Base-by-base conservation (phyloP, 2,797 vertebrate genomes). In the Tokudaia muenninki region DNA sequence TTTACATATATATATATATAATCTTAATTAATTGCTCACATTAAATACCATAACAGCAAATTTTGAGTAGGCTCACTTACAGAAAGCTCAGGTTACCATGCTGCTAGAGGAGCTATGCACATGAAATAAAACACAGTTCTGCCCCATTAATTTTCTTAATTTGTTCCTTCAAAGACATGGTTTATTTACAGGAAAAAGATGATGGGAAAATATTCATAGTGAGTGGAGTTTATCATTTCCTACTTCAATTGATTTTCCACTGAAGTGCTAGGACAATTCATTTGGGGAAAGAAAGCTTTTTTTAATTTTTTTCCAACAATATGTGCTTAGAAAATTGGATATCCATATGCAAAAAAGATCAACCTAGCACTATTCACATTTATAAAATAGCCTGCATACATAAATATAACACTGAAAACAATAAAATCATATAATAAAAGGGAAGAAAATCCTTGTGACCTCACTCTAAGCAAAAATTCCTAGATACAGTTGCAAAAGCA, bases 71-170 rank as follows among this genome's bases (percentile, higher is more conserved):
- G 17, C 0, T 80, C 13, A 19, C 31, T 86, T 63, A 22, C 17
- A 75, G 57, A 70, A 80, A 70, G 84, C 31, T n/a, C 34, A 77
- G 37, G 26, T 22, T 65, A 13, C 17, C 41, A 3, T 57, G 12
- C 1, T 67, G 13, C 61, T 57, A 63, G 52, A 70, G 7, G 3
- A 80, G 16, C 12, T 63, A 0, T 79, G 26, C 7, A 11, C 61
- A 41, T 75, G 9, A 44, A 21, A 82, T 26, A 87, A 37, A 87
- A 50, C 72, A 47, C 65, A 78, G 26, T 90, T 29, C 22, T 70
- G 52, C 86, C 21, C 95, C 86, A 90, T 92, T 96, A 81, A 89
- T 89, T 97, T 92, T 92, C 37, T 78, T 86, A 26, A 92, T 92
- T 93, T 93, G 3, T 94, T 90, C 2, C 9, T 21, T 75, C 8